These are phyloP conservation scores for Antechinus flavipes DNA, from an alignment of 2,113 vertebrate species.

Conservation along the genomic window DNA sequence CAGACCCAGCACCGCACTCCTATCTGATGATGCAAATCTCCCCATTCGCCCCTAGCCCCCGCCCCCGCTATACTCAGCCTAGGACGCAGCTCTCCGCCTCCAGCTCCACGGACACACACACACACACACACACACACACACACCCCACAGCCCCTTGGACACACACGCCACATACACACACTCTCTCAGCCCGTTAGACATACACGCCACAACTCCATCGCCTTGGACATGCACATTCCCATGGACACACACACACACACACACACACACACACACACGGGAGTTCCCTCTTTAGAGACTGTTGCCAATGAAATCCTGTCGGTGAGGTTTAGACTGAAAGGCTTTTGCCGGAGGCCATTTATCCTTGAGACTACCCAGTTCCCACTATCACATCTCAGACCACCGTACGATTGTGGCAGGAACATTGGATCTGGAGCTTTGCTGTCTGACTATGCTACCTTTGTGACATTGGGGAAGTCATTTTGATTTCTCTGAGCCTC, in stretches of 20 bases:
- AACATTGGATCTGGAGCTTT: background rate
- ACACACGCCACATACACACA: rapidly evolving
- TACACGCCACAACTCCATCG: rapidly evolving
- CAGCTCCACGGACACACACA: no score
- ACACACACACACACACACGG: background rate
- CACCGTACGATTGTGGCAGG: background rate
- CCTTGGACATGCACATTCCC: background rate
- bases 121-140: background rate
- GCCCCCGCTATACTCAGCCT: background rate
- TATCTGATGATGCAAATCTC: background rate
- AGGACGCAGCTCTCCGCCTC: background rate
- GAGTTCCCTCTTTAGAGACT: background rate
- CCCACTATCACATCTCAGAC: background rate
- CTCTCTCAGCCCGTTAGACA: no score
- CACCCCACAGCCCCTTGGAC: background rate
- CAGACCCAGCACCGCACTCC: background rate
- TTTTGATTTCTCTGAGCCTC: background rate
- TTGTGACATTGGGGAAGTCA: background rate
- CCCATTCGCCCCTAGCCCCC: background rate
- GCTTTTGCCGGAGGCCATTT: background rate
- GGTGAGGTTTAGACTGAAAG: background rate
- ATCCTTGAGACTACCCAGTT: background rate
- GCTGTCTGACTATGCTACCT: background rate
- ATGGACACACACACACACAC: background rate
- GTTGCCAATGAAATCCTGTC: background rate